Evolutionary conservation across 2,113 vertebrate genomes (phyloP).

Genomic region (Platichthys stellatus): DNA sequence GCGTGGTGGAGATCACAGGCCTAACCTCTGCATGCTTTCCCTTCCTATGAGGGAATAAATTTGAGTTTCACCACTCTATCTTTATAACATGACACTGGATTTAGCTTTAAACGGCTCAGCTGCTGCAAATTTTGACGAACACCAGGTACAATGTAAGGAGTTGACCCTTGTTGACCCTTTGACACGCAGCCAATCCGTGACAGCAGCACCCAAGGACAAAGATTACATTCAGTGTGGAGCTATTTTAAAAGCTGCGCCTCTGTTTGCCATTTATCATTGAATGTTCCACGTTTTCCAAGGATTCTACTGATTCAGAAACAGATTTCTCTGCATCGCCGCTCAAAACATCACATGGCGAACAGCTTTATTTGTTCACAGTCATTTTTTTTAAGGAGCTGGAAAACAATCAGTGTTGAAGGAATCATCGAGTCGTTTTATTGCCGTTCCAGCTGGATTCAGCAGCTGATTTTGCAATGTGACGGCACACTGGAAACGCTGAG

Average conservation of each 20-base stretch:
- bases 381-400: background rate
- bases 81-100: background rate
- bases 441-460: constrained; percentile 6
- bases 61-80: background rate
- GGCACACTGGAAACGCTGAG: constrained; percentile 49
- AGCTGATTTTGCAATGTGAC: constrained; percentile 28
- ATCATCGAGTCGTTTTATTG: background rate
- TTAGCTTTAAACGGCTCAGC: background rate
- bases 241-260: background rate
- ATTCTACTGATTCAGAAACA: background rate
- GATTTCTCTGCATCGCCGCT: constrained; percentile 20
- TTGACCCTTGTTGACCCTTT: constrained; percentile 34
- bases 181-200: constrained; percentile 11
- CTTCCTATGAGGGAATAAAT: background rate
- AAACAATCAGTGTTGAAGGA: constrained; percentile 17
- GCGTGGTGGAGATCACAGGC: constrained; percentile 44
- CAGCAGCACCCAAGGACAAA: background rate
- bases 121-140: constrained; percentile 3
- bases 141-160: background rate
- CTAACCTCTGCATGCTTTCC: constrained; percentile 37
- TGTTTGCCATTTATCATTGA: background rate
- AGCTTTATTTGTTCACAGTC: constrained; percentile 1
- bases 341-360: constrained; percentile 24
- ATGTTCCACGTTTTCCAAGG: background rate
- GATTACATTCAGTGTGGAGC: constrained; percentile 9